phyloP scores from a whole-genome alignment of 2,888 invertebrate genomes.

The Acanthosepion pharaonis region DNA sequence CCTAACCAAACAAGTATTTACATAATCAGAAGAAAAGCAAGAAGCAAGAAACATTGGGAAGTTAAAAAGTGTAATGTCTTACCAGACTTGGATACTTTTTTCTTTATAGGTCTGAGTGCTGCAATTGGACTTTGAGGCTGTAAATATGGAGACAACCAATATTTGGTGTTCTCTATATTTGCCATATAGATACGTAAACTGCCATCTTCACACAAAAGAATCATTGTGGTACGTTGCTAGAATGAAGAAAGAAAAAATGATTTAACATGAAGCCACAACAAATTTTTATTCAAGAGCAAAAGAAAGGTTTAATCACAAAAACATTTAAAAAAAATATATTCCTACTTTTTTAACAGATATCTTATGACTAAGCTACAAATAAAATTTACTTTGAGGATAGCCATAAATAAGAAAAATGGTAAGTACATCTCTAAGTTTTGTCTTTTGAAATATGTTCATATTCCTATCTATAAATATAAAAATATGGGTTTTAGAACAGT shows the following conservation, averaged over 20 bases:
- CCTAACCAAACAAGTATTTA: too few relatives aligned
- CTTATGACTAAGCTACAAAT: neutral
- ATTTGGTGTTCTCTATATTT: constrained; percentile 79
- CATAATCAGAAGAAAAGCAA: too few relatives aligned
- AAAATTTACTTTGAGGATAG: neutral
- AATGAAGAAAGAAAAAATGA: constrained; percentile 39
- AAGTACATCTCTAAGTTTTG: too few relatives aligned
- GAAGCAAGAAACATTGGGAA: neutral
- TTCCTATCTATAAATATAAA: too few relatives aligned
- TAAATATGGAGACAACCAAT: constrained; percentile 79
- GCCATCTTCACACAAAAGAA: constrained; percentile 95
- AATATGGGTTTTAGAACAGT: too few relatives aligned
- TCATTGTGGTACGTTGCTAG: constrained; percentile 85
- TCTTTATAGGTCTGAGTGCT: constrained; percentile 77
- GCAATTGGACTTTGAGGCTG: constrained; percentile 77
- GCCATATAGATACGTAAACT: constrained; percentile 95
- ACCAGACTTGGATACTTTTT: constrained; percentile 77
- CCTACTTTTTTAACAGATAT: neutral
- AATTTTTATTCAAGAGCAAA: neutral
- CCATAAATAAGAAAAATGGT: neutral
- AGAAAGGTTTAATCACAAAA: neutral
- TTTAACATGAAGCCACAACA: neutral
- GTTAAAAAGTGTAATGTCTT: constrained; percentile 44
- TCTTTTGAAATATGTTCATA: too few relatives aligned
- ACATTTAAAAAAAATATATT: neutral